These are phyloP conservation scores for Pristionchus japonicus DNA, from an alignment of 2,888 invertebrate genomes.

Conservation along the genomic window DNA sequence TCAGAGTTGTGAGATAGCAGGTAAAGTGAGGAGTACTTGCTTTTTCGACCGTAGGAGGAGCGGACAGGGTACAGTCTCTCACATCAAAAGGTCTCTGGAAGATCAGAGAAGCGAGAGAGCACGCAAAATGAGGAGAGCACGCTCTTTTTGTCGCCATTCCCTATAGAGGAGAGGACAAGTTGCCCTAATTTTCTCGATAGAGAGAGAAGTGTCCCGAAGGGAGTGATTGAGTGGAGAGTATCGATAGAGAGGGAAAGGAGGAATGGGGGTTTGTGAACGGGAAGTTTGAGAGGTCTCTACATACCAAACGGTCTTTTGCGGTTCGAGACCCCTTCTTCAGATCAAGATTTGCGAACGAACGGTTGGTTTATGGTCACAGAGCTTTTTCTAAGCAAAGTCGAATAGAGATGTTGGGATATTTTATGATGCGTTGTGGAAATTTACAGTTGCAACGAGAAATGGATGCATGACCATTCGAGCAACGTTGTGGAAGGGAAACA, in stretches of 20 bases:
- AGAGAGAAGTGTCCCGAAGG: background rate
- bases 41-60: too few species aligned
- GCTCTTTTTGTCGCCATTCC: background rate
- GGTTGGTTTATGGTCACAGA: background rate
- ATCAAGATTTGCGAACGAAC: background rate
- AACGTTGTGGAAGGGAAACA: background rate
- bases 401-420: background rate
- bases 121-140: background rate
- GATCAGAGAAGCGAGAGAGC: background rate
- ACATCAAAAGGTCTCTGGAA: too few species aligned
- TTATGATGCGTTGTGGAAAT: background rate
- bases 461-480: too few species aligned
- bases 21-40: background rate
- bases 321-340: too few species aligned
- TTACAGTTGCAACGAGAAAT: background rate
- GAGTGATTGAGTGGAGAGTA: slow-evolving; percentile 28
- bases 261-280: background rate
- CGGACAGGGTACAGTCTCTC: too few species aligned
- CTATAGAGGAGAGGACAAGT: background rate
- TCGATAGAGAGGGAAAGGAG: slow-evolving; percentile 1
- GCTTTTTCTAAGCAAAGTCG: too few species aligned
- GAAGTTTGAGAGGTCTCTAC: background rate
- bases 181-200: slow-evolving; percentile 26
- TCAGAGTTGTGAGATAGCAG: background rate
- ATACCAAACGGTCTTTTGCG: background rate